Percentiles rank a stretch among this genome's conserved stretches.
These are phyloP conservation scores for Hydroisotoma schaefferi DNA, from an alignment of 2,888 invertebrate species.

Conservation along the genomic window DNA sequence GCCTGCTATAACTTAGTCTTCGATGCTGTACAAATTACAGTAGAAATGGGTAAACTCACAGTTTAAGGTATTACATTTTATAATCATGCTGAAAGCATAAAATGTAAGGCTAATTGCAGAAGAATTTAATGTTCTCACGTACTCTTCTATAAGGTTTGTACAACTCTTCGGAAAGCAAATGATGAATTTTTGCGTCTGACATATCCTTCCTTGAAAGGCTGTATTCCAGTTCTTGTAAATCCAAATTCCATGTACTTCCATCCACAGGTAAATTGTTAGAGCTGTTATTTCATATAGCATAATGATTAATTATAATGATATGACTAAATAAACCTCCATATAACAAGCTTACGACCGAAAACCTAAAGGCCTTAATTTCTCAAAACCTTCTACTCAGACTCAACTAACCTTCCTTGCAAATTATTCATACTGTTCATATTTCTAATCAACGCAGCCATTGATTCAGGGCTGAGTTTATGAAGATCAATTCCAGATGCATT, in stretches of 20 bases:
- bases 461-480: slow-evolving; percentile 59
- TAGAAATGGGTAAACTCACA: slow-evolving; percentile 49
- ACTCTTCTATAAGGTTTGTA: slow-evolving; percentile 68
- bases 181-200: slow-evolving; percentile 90
- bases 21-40: slow-evolving; percentile 72
- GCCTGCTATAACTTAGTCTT: slow-evolving; percentile 82
- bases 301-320: not conserved
- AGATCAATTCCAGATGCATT: slow-evolving; percentile 25
- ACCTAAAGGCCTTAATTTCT: not conserved
- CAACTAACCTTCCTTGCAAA: slow-evolving; percentile 34
- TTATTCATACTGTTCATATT: slow-evolving; percentile 61
- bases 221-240: slow-evolving; percentile 89
- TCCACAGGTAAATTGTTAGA: slow-evolving; percentile 59
- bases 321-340: too few relatives aligned
- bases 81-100: too few relatives aligned
- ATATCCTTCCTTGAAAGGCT: slow-evolving; percentile 87
- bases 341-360: too few relatives aligned
- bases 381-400: too few relatives aligned
- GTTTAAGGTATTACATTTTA: not conserved
- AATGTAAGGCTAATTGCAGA: not conserved
- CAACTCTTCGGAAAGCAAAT: slow-evolving; percentile 81
- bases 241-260: slow-evolving; percentile 82
- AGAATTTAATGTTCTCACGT: too few relatives aligned
- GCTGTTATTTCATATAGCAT: slow-evolving; percentile 15
- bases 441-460: slow-evolving; percentile 85